Evolutionary conservation across 2,797 vertebrate genomes (phyloP), one percentile per base, ranked within the genome.

Genomic region (Gymnocypris eckloni): DNA sequence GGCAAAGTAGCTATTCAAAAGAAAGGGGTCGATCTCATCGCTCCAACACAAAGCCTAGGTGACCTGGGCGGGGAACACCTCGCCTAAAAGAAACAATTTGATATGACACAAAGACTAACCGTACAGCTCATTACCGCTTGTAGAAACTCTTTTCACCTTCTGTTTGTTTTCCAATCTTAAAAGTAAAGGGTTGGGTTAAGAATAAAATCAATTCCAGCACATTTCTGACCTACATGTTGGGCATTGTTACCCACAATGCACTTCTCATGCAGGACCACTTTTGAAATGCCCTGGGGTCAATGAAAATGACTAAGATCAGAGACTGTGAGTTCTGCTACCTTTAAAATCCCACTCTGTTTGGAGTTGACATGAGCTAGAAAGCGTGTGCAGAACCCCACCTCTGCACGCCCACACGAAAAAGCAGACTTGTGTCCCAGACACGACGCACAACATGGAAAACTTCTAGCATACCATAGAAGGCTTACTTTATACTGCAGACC

Each of bases 371-470:
- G 83, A 70, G 82, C 67, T 75, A 39, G 64, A 75, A 79, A 83
- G 67, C 50, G 50, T 70, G 78, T 6, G 13, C 41, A 33, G 39
- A 80, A 72, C 56, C 66, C 84, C 67, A 80, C 84, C 81, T 88
- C 81, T 81, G 76, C 76, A 77, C 84, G 54, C 76, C 83, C 77
- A 87, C 82, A 25, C 79, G 10, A 75, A 83, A 59, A 72, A 41
- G 20, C 81, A 82, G 71, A 80, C 76, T 64, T 28, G 48, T 48
- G 56, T 76, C 84, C 69, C 69, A 89, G 86, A 80, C 86, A 86
- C 87, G 76, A 83, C 67, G 7, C 86, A 75, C 69, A 81, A 88
- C 77, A 87, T 76, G 73, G 84, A 84, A 86, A 85, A 83, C 83
- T 82, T 76, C 82, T 37, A 75, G 33, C 79, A 78, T 56, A 79